A percentile compares a stretch with the other conserved stretches of the same genome.
phyloP scores from a whole-genome alignment of 2,797 vertebrate genomes.

The Buceros bicornis region DNA sequence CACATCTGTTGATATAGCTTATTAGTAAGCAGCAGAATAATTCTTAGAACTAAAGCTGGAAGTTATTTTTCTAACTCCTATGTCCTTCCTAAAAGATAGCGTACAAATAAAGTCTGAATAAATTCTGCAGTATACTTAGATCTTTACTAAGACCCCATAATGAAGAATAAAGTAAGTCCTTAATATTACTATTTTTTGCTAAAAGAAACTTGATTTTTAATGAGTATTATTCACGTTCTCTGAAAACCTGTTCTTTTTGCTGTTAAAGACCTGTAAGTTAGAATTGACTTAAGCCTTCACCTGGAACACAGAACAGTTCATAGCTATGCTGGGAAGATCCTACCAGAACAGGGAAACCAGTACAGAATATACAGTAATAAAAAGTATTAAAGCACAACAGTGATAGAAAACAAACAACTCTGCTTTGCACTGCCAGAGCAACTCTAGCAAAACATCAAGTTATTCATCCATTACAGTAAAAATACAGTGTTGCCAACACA shows the following conservation, averaged over 20 bases:
- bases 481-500: neutral
- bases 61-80: neutral
- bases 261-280: neutral
- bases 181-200: neutral
- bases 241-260: neutral
- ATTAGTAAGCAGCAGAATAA: neutral
- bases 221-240: neutral
- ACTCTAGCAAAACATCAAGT: neutral
- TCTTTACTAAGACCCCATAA: neutral
- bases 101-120: neutral
- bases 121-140: neutral
- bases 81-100: neutral
- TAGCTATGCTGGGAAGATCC: neutral
- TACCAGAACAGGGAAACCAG: neutral
- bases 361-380: neutral
- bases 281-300: neutral
- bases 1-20: neutral
- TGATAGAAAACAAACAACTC: neutral
- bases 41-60: neutral
- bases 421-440: neutral
- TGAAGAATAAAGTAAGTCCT: neutral
- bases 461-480: neutral
- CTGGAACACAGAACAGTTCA: neutral
- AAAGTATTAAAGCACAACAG: neutral
- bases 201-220: neutral